A percentile compares a stretch with the other conserved stretches of the same genome.
phyloP scores from a whole-genome alignment of 2,113 vertebrate species.

The Vulpes vulpes region DNA sequence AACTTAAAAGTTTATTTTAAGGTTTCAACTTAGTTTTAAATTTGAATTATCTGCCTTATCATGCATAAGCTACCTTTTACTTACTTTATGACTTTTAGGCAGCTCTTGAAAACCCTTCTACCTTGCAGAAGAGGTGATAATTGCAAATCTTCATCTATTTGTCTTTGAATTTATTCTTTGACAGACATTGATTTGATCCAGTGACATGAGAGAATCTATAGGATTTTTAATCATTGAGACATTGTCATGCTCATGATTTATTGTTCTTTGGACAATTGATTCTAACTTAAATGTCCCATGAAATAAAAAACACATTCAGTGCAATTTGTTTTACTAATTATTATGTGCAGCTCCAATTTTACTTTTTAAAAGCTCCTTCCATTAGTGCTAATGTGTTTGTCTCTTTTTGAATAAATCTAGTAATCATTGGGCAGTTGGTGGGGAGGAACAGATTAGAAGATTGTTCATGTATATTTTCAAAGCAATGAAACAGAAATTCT shows the following conservation, averaged over 20 bases:
- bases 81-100: neutral
- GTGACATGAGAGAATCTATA: constrained; percentile 19
- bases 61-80: neutral
- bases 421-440: constrained; percentile 45
- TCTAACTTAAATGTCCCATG: constrained; percentile 51
- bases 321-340: constrained; percentile 66
- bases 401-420: constrained; percentile 45
- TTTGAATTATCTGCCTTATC: neutral
- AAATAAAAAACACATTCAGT: constrained; percentile 58
- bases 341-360: constrained; percentile 59
- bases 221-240: constrained; percentile 57
- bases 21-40: constrained; percentile 29
- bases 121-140: neutral
- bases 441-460: constrained; percentile 41
- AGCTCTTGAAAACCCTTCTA: neutral
- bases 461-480: constrained; percentile 57
- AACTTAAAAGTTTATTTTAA: neutral
- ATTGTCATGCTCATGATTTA: constrained; percentile 52
- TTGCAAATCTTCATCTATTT: constrained; percentile 47
- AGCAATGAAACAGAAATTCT: constrained; percentile 47
- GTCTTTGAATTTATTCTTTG: constrained; percentile 31
- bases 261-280: constrained; percentile 48
- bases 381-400: constrained; percentile 65
- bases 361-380: constrained; percentile 51
- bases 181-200: constrained; percentile 40